These are phyloP conservation scores for Eledone cirrhosa DNA, from an alignment of 2,888 invertebrate genomes.

Conservation along the genomic window DNA sequence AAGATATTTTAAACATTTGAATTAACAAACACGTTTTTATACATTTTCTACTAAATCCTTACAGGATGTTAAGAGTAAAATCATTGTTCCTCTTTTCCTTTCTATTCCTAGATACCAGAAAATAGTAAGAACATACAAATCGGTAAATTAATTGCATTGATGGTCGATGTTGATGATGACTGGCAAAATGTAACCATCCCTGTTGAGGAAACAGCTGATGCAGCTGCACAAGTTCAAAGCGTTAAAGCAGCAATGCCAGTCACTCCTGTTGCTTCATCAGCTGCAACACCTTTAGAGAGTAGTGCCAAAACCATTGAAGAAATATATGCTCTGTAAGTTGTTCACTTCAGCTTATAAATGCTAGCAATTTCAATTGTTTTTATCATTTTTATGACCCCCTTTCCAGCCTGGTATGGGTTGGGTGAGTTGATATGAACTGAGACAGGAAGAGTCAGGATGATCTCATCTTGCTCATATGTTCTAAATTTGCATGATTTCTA, in stretches of 20 bases:
- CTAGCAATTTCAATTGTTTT: too few relatives aligned
- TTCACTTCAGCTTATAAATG: background rate
- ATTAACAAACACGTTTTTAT: too few relatives aligned
- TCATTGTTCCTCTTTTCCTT: too few relatives aligned
- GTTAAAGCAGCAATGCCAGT: conserved; percentile 21
- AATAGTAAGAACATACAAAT: conserved; percentile 72
- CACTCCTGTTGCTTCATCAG: conserved; percentile 35
- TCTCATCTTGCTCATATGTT: too few relatives aligned
- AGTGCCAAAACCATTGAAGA: background rate
- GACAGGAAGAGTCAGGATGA: too few relatives aligned
- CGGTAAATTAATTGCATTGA: conserved; percentile 71
- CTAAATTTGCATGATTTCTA: too few relatives aligned
- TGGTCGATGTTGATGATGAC: conserved; percentile 73
- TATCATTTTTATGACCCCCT: too few relatives aligned
- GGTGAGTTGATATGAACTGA: too few relatives aligned
- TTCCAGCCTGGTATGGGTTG: too few relatives aligned
- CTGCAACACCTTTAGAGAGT: conserved; percentile 33
- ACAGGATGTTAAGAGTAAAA: too few relatives aligned
- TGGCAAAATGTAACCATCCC: conserved; percentile 70
- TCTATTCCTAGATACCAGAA: conserved; percentile 65
- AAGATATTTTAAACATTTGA: too few relatives aligned
- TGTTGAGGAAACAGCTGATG: conserved; percentile 36
- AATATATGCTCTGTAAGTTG: background rate
- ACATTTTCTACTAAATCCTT: too few relatives aligned
- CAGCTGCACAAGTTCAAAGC: background rate